phyloP scores from a whole-genome alignment of 2,888 invertebrate genomes.

The Caradrina clavipalpis region DNA sequence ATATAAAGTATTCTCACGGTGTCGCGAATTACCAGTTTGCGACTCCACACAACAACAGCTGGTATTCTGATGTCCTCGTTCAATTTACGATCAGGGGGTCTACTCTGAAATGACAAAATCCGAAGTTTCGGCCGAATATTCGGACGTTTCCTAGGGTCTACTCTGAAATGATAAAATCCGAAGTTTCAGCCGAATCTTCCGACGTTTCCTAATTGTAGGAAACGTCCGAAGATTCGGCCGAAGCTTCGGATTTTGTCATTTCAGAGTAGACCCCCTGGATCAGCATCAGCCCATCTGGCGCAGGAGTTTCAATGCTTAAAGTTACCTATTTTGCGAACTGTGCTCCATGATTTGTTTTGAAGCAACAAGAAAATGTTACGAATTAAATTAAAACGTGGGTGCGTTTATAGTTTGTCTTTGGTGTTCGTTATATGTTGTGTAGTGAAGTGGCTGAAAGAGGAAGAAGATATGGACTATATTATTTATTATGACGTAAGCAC shows the following conservation, averaged over 20 bases:
- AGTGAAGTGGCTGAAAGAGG: constrained; percentile 13
- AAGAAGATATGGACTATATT: constrained; percentile 17
- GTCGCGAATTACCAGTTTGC: not conserved
- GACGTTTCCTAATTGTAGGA: too few relatives aligned
- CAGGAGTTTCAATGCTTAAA: not conserved
- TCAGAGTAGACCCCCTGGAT: too few relatives aligned
- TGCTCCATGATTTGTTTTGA: not conserved
- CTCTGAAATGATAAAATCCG: too few relatives aligned
- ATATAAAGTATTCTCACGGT: constrained; percentile 13
- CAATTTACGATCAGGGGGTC: not conserved
- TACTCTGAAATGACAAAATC: too few relatives aligned
- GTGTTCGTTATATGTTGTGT: constrained; percentile 15
- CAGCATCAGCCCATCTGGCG: not conserved
- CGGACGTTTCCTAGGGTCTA: too few relatives aligned
- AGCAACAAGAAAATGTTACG: constrained; percentile 35
- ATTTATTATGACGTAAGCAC: constrained; percentile 41
- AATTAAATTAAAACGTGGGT: constrained; percentile 38
- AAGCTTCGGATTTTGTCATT: too few relatives aligned
- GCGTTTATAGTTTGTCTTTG: constrained; percentile 8
- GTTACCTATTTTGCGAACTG: not conserved
- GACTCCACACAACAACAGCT: not conserved
- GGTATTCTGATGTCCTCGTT: not conserved
- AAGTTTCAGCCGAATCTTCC: too few relatives aligned
- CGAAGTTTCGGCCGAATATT: too few relatives aligned
- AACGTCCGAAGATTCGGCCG: too few relatives aligned